Evolutionary conservation across 1,140 invertebrate genomes (phyloP).

Genomic region (Cotesia chilonis): DNA sequence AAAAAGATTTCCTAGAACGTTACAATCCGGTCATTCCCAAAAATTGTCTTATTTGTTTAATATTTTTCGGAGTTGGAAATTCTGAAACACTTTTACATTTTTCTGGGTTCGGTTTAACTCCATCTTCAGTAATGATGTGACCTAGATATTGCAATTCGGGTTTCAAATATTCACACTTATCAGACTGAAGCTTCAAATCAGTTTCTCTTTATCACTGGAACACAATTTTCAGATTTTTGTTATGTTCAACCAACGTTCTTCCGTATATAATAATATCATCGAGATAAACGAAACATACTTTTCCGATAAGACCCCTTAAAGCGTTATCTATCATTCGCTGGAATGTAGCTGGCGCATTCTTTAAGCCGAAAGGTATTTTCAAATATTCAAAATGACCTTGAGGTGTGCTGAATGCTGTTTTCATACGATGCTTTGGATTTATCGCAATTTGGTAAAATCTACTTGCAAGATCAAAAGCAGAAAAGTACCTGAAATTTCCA

Average conservation of each 20-base stretch:
- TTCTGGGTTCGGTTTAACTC: constrained; percentile 21
- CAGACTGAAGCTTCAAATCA: too few relatives aligned
- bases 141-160: constrained; percentile 21
- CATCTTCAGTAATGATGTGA: constrained; percentile 14
- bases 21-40: too few relatives aligned
- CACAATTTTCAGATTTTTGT: background rate
- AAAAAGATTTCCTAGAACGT: too few relatives aligned
- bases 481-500: background rate
- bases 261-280: background rate
- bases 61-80: too few relatives aligned
- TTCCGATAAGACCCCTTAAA: constrained; percentile 7
- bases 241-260: background rate
- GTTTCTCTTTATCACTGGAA: background rate
- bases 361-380: background rate
- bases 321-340: constrained; percentile 12
- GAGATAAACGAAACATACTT: constrained; percentile 9
- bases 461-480: constrained; percentile 6
- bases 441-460: background rate
- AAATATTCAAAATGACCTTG: constrained; percentile 18
- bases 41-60: too few relatives aligned
- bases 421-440: background rate
- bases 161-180: background rate
- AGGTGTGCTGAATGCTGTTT: constrained; percentile 4
- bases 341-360: constrained; percentile 16
- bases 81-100: constrained; percentile 2